Evolutionary conservation across 2,888 invertebrate species (phyloP), one percentile per base, ranked within the genome.

Genomic region (Amiota communis): DNA sequence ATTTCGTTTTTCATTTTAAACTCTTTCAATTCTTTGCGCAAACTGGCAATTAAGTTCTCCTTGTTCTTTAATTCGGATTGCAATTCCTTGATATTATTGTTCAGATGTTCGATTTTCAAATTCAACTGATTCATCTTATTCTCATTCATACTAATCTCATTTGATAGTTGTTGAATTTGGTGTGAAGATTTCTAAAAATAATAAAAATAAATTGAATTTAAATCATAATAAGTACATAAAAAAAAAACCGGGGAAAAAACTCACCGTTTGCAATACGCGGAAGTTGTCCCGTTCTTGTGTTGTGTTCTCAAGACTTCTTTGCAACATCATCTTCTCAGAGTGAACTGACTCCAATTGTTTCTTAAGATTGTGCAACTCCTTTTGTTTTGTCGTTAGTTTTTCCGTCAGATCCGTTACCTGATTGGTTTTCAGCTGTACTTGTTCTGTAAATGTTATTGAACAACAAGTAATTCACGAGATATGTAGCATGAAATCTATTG

Each of bases 91-190:
- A 92, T 93, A 80, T 93, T 94, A 87, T 94, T 94, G 86, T 93
- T 92, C 71, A 93, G 91, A 79, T 93, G 93, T 71, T 92, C 91
- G 13, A 93, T 90, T 1, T 91, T 88, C 71, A 92, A 91, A 82
- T 95, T 94, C 77, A 95, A 93, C 65, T 93, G 92, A 76, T 93
- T 92, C 65, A 96, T 91, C 2, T 93, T 92, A 0, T 92, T 91
- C 85, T 96, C 96, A 85, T 96, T 96, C 77, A 92, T 91, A 51
- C 93, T 91, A 63, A 96, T 94, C 84, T 96, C 96, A 79, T 96
- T 96, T 87, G 96, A 96, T 12, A 96, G 90, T 87, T 96, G 96
- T 85, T 96, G 95, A 68, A 94, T 93, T 91, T 97, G 96, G 86
- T 92, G 91, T 0, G 90, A 90, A 71, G 92, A 86, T 91, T 92